phyloP scores from a whole-genome alignment of 2,797 vertebrate genomes.

The Coccyzus lansbergi region DNA sequence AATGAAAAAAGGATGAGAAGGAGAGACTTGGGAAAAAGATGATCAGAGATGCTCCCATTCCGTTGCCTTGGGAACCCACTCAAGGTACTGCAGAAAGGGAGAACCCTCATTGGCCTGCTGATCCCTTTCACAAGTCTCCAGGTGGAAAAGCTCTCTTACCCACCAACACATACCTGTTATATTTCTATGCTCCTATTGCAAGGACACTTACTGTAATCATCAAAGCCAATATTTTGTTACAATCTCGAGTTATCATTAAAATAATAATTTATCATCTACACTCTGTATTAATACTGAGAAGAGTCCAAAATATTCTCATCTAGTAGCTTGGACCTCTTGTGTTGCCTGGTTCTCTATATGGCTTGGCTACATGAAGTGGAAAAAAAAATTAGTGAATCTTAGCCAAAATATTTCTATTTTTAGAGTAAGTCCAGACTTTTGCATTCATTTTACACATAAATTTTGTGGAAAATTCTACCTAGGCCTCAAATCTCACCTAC shows the following conservation, averaged over 20 bases:
- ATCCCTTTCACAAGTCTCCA: background rate
- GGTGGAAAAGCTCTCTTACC: background rate
- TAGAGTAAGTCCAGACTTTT: background rate
- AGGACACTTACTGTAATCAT: background rate
- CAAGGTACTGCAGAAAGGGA: background rate
- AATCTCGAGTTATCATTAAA: background rate
- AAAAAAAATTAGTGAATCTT: background rate
- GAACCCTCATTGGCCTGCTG: background rate
- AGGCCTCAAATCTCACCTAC: background rate
- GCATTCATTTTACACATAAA: background rate
- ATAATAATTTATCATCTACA: background rate
- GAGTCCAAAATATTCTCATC: background rate
- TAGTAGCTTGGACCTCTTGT: background rate
- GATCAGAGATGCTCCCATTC: background rate
- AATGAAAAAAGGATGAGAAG: background rate
- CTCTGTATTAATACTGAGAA: background rate
- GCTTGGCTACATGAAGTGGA: background rate
- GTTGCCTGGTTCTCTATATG: background rate
- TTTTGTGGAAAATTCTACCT: background rate
- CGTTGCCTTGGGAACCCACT: background rate
- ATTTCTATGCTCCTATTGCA: background rate
- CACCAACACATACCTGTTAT: background rate
- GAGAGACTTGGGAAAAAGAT: background rate
- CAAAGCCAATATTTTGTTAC: background rate
- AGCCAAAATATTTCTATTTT: background rate